These are phyloP conservation scores for Aleadryas rufinucha DNA, from an alignment of 2,113 vertebrate species.

Conservation along the genomic window DNA sequence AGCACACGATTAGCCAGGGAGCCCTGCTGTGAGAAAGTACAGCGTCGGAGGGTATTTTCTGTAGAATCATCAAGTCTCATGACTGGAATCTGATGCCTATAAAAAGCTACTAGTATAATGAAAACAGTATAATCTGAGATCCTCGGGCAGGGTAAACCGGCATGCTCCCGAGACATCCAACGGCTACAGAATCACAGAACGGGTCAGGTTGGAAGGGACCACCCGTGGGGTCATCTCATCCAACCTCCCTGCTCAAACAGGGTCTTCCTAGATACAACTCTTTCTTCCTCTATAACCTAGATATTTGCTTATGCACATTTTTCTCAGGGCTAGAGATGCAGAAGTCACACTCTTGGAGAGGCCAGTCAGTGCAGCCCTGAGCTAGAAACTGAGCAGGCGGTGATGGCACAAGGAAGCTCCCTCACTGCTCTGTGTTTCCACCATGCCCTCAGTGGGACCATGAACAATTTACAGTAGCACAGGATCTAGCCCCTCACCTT, in stretches of 20 bases:
- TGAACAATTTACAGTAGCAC: neutral
- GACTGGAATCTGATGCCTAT: neutral
- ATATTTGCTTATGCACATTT: neutral
- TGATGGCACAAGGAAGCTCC: neutral
- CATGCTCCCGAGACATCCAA: neutral
- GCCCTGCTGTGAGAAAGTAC: neutral
- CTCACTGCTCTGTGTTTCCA: neutral
- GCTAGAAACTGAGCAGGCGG: neutral
- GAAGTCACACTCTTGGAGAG: neutral
- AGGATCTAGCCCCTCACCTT: neutral
- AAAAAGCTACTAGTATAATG: neutral
- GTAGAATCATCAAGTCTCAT: slow-evolving; percentile 20
- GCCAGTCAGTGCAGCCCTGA: neutral
- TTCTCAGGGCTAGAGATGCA: neutral
- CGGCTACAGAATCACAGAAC: fast-evolving
- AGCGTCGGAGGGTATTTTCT: neutral
- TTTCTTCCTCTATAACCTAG: neutral
- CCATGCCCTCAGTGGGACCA: neutral
- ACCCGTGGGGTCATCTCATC: neutral
- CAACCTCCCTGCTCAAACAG: neutral
- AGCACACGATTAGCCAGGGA: slow-evolving; percentile 43
- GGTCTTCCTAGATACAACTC: neutral
- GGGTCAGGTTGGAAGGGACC: neutral
- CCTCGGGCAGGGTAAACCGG: neutral
- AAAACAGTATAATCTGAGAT: neutral